Base-by-base conservation (phyloP, 2,113 vertebrate species). In the Sakesphorus luctuosus region DNA sequence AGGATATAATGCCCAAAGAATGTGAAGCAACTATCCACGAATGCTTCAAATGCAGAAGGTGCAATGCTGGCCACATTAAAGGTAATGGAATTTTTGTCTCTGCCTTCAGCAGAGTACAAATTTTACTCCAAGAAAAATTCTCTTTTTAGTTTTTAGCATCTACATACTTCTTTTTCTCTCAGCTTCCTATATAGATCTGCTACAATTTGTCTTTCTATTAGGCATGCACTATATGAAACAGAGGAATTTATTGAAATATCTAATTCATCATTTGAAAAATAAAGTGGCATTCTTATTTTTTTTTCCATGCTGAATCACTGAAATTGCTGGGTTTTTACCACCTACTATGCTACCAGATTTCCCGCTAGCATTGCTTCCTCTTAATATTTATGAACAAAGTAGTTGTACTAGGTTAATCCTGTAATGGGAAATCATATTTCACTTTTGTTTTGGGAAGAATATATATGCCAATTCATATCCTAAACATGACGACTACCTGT, bases 211-310 rank as follows among this genome's bases (percentile, higher is more conserved):
- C 9, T 87, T 69, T 86, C 53, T 84, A 15, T 72, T 52, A 75
- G 24, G 35, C 17, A 65, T 0, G 0, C 31, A 26, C 33, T 84
- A 4, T 86, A 63, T 23, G 65, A 81, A 72, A 40, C 11, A 61
- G 20, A 52, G 35, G 33, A 67, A 84, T 76, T 78, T 65, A 79
- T 69, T 18, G 31, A 91, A 49, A 8, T 28, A 59, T 46, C 8
- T 10, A 69, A 33, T 67, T 16, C 8, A 50, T 75, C 3, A 55
- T 82, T 24, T 84, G 31, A 92, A 94, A 92, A 84, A 38, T 61
- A 78, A 84, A 71, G 18, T 82, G 43, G 0, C 0, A 0, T 29
- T 63, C 17, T 43, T 65, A 6, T 17, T 43, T 66, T 80, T 81
- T 78, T 78, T 56, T 15, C 18, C 13, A 15, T 35, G 33, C 40